A percentile compares a stretch with the other conserved stretches of the same genome.
phyloP scores from a whole-genome alignment of 2,113 vertebrate species.

The Psilopsiagon aurifrons region DNA sequence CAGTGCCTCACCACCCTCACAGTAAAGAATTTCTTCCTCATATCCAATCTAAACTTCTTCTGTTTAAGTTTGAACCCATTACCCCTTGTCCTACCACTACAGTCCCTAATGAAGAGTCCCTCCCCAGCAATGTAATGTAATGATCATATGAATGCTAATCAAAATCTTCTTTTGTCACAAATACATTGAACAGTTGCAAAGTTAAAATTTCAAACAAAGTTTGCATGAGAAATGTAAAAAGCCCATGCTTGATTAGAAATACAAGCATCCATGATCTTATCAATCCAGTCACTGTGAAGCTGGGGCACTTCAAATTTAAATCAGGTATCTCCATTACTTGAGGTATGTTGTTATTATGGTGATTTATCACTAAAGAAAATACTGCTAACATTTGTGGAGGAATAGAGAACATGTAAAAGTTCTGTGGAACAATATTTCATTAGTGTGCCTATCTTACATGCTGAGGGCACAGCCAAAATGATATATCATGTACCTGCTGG shows the following conservation, averaged over 20 bases:
- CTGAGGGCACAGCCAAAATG: neutral
- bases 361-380: neutral
- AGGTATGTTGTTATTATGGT: neutral
- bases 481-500: neutral
- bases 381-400: neutral
- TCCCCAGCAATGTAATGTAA: no score
- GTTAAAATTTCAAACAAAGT: neutral
- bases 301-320: neutral
- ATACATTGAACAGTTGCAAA: neutral
- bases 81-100: no score
- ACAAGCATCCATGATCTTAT: neutral
- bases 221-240: neutral
- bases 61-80: no score
- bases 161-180: neutral
- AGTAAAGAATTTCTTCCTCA: no score
- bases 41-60: no score
- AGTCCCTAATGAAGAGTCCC: no score
- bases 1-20: no score
- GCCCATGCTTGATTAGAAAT: neutral
- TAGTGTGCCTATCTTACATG: neutral
- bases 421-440: neutral
- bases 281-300: neutral
- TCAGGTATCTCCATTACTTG: accelerated
- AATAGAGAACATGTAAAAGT: neutral
- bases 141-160: neutral